These are phyloP conservation scores for Platalea minor DNA, from an alignment of 2,797 vertebrate genomes.

Conservation along the genomic window DNA sequence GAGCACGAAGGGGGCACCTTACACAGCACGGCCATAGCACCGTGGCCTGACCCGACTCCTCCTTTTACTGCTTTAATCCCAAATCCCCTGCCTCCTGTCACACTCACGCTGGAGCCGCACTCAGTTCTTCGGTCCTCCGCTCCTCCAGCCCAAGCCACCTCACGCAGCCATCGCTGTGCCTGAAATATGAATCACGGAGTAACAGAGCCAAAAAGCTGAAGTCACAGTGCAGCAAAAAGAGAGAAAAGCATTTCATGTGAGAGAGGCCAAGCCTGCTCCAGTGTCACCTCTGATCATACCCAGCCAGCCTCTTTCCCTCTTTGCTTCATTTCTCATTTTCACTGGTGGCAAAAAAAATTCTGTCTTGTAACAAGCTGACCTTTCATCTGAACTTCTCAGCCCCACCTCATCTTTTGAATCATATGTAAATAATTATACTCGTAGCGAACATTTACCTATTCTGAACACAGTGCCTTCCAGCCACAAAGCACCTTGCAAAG, in stretches of 20 bases:
- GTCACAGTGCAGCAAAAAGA: not conserved
- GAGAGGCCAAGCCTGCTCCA: not conserved
- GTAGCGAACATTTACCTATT: not conserved
- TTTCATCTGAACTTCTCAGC: not conserved
- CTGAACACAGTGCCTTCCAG: not conserved
- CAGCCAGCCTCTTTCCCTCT: not conserved
- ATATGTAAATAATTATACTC: not conserved
- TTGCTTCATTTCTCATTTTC: not conserved
- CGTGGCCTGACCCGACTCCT: not conserved
- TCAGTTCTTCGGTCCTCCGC: not conserved
- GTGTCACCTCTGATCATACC: not conserved
- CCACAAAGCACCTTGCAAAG: not conserved
- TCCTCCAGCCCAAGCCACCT: not conserved
- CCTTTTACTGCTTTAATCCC: not conserved
- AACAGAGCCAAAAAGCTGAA: not conserved
- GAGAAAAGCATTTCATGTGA: not conserved
- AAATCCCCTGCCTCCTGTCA: not conserved
- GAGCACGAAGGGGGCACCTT: not conserved
- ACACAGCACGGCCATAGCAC: not conserved
- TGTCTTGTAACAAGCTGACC: not conserved
- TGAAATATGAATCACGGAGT: not conserved
- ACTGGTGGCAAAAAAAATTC: not conserved
- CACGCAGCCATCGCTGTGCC: not conserved
- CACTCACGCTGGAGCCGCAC: not conserved
- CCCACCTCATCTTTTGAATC: not conserved